Evolutionary conservation across 2,113 vertebrate genomes (phyloP).

Genomic region (Eubucco bourcierii): DNA sequence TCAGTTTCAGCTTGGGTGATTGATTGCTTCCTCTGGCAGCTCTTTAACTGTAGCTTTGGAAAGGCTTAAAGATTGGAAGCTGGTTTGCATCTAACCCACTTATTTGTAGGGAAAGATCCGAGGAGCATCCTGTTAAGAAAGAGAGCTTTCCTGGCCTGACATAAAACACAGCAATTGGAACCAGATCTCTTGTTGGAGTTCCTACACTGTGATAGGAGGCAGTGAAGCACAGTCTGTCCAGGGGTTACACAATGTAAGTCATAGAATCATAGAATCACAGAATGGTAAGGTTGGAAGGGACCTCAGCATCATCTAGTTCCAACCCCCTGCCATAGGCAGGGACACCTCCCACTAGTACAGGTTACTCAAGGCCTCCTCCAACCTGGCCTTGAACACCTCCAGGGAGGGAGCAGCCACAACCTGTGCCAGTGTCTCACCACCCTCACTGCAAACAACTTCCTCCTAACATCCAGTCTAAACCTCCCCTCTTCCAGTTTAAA

Average conservation of each 20-base stretch:
- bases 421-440: too few relatives aligned
- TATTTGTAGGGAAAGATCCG: neutral
- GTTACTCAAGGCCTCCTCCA: too few relatives aligned
- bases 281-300: too few relatives aligned
- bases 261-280: too few relatives aligned
- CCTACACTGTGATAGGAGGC: neutral
- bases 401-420: too few relatives aligned
- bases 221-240: neutral
- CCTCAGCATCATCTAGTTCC: too few relatives aligned
- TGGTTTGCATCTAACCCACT: neutral
- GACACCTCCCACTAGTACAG: too few relatives aligned
- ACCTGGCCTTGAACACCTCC: too few relatives aligned
- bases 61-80: neutral
- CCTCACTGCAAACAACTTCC: too few relatives aligned
- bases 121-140: neutral
- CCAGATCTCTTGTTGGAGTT: neutral
- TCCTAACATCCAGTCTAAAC: too few relatives aligned
- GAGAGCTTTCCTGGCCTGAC: neutral
- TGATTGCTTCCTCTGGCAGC: conserved; percentile 24
- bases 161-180: neutral
- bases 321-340: too few relatives aligned
- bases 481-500: too few relatives aligned
- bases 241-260: neutral
- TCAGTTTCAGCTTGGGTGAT: neutral
- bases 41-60: neutral